Evolutionary conservation across 2,888 invertebrate species (phyloP).

Genomic region (Petrophora chlorosata): DNA sequence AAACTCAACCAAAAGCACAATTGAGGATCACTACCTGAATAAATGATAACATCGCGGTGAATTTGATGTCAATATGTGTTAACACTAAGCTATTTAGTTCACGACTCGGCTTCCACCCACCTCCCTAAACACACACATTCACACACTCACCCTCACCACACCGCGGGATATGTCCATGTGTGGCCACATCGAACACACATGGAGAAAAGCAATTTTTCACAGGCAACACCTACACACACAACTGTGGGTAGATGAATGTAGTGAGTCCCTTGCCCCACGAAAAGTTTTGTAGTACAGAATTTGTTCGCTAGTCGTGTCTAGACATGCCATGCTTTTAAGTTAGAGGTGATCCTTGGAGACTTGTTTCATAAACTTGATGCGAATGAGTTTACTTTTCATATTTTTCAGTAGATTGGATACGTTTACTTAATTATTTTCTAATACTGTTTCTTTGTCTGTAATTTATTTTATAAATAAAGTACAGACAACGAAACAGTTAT

Average conservation of each 20-base stretch:
- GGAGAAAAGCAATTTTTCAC: constrained; percentile 78
- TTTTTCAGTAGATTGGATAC: constrained; percentile 35
- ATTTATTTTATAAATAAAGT: too few species aligned
- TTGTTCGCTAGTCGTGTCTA: constrained; percentile 81
- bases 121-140: constrained; percentile 62
- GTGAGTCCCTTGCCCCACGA: constrained; percentile 76
- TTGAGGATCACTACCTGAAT: constrained; percentile 79
- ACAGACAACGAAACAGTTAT: too few species aligned
- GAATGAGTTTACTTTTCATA: constrained; percentile 43
- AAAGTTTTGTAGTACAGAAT: constrained; percentile 81
- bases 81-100: constrained; percentile 84
- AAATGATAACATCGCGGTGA: constrained; percentile 83
- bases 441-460: too few species aligned
- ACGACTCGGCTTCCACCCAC: constrained; percentile 71
- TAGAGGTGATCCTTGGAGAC: constrained; percentile 72
- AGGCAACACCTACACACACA: constrained; percentile 70
- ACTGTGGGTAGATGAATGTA: constrained; percentile 58
- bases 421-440: constrained; percentile 4
- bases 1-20: constrained; percentile 63
- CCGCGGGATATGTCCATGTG: constrained; percentile 44
- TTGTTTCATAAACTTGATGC: constrained; percentile 61
- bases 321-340: constrained; percentile 79
- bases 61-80: constrained; percentile 84
- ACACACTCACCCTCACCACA: constrained; percentile 38
- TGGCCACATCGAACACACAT: constrained; percentile 53